phyloP scores from a whole-genome alignment of 1,140 invertebrate species.

The Tachypleus tridentatus region DNA sequence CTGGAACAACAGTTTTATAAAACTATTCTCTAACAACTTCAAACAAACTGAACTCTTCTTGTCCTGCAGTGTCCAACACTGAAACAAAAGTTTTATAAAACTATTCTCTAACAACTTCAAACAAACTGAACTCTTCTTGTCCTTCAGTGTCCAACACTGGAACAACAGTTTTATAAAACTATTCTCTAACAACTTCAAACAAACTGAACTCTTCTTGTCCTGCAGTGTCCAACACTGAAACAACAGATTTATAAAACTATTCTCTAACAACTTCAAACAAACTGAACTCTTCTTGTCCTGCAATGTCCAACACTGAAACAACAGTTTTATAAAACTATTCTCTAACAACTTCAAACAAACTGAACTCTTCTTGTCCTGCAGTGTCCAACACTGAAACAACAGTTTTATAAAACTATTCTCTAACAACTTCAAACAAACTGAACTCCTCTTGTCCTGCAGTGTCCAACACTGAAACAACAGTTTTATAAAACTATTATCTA shows the following conservation, averaged over 20 bases:
- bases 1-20: slow-evolving; percentile 35
- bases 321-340: too few species aligned
- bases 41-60: slow-evolving; percentile 91
- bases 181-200: too few species aligned
- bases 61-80: slow-evolving; percentile 94
- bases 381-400: slow-evolving; percentile 71
- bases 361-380: slow-evolving; percentile 95
- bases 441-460: slow-evolving; percentile 98
- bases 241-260: too few species aligned
- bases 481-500: too few species aligned
- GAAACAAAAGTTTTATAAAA: slow-evolving; percentile 9
- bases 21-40: too few species aligned
- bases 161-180: slow-evolving; percentile 7
- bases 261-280: too few species aligned
- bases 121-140: slow-evolving; percentile 95
- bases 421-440: slow-evolving; percentile 39
- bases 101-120: too few species aligned
- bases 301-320: slow-evolving; percentile 77
- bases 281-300: slow-evolving; percentile 95
- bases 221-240: slow-evolving; percentile 82
- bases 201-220: slow-evolving; percentile 96
- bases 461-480: slow-evolving; percentile 59
- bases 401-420: too few species aligned
- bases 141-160: slow-evolving; percentile 93
- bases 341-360: slow-evolving; percentile 30